Evolutionary conservation across 2,888 invertebrate species (phyloP).

Genomic region (Erannis defoliaria): DNA sequence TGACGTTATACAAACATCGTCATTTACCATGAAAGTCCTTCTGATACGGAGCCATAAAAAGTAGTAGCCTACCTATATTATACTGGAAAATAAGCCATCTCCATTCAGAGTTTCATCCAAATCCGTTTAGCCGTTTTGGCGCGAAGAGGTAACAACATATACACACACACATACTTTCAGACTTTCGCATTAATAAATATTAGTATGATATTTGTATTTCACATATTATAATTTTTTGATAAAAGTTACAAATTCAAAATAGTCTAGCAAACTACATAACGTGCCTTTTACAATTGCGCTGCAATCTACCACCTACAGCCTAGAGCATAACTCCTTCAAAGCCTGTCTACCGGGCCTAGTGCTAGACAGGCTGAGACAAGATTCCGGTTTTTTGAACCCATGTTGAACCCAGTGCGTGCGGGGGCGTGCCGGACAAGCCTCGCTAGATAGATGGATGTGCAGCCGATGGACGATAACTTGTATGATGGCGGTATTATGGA

Average conservation of each 20-base stretch:
- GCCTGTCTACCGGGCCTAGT: conserved; percentile 34
- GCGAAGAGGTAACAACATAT: too few species aligned
- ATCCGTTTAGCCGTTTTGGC: too few species aligned
- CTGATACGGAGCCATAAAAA: too few species aligned
- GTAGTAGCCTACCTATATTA: too few species aligned
- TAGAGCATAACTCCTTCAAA: conserved; percentile 41
- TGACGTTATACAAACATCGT: too few species aligned
- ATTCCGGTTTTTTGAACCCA: conserved; percentile 56
- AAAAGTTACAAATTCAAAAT: not conserved
- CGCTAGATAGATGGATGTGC: conserved; percentile 26
- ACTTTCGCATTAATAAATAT: too few species aligned
- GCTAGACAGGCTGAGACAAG: conserved; percentile 34
- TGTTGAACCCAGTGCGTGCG: conserved; percentile 55
- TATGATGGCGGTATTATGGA: conserved; percentile 11
- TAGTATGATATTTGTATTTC: too few species aligned
- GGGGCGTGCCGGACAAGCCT: conserved; percentile 56
- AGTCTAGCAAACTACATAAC: conserved; percentile 32
- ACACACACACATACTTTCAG: too few species aligned
- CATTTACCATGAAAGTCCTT: too few species aligned
- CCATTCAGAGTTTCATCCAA: too few species aligned
- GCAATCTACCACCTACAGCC: conserved; percentile 43
- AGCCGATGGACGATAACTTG: conserved; percentile 18
- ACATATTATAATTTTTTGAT: not conserved
- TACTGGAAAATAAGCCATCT: too few species aligned
- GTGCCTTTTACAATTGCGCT: conserved; percentile 40